Evolutionary conservation across 2,888 invertebrate genomes (phyloP), one percentile per base, ranked within the genome.

Genomic region (Dicycla oo): DNA sequence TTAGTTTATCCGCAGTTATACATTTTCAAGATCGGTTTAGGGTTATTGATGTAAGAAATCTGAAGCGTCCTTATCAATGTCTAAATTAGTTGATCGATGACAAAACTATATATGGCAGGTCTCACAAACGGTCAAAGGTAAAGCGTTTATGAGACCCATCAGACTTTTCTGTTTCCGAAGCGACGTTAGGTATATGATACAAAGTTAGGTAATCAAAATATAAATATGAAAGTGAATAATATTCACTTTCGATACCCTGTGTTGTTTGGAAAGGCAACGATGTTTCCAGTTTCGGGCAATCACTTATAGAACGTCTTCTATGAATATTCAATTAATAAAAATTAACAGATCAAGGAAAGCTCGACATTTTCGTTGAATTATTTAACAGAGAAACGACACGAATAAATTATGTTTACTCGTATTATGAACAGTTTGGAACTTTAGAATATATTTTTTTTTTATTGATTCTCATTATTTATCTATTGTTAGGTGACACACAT

Each of bases 351-450:
- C 62, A 65, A 75, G 70, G 69, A 84, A 88, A 88, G 82, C 85
- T 88, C 86, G 82, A 83, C 72, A 75, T 82, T 80, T 76, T 77
- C 80, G 70, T 88, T 91, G 91, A 91, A 92, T 92, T 83, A 92
- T 92, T 91, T 83, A 92, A 82, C 64, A 91, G 90, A 88, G 90
- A 92, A 92, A 91, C 82, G 81, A 82, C 45, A 77, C 75, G 79
- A 73, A 87, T 88, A 81, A 80, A 84, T 85, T 86, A 86, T 84
- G 54, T 71, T 65, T 73, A n/a, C n/a, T n/a, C n/a, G n/a, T n/a
- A 79, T 54, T 78, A 71, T 15, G 45, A 64, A 68, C 45, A 30
- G 7, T 62, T 56, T 53, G 34, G 7, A 13, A 69, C 23, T 60
- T 66, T 43, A 15, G 40, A 34, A n/a, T 66, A 56, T 76, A 20